These are phyloP conservation scores for Drosophila hamatofila DNA, from an alignment of 2,888 invertebrate genomes.

Conservation along the genomic window DNA sequence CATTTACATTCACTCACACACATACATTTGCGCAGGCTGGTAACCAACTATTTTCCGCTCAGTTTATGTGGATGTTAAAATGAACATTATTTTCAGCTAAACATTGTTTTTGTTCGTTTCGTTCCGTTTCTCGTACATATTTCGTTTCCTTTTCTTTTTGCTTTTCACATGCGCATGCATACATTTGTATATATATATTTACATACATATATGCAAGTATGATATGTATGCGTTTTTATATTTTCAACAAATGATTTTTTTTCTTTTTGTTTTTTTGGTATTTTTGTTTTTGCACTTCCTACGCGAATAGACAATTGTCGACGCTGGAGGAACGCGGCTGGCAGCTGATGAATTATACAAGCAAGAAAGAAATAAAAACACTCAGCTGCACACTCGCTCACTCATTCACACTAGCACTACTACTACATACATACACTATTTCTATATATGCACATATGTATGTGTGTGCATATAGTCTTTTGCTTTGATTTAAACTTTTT, in stretches of 20 bases:
- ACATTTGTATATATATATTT: slow-evolving; percentile 13
- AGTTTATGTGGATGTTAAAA: slow-evolving; percentile 10
- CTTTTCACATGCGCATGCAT: slow-evolving; percentile 53
- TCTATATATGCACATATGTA: slow-evolving; percentile 49
- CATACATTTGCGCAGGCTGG: slow-evolving; percentile 1
- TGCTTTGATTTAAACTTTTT: slow-evolving; percentile 26
- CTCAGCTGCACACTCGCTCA: slow-evolving; percentile 50
- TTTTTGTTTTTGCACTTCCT: slow-evolving; percentile 50
- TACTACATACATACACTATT: slow-evolving; percentile 42
- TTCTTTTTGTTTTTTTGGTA: slow-evolving; percentile 25
- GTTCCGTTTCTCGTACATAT: slow-evolving; percentile 16
- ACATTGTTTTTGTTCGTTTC: slow-evolving; percentile 39
- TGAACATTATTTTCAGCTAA: slow-evolving; percentile 27
- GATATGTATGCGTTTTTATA: slow-evolving; percentile 17
- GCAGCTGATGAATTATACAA: slow-evolving; percentile 55
- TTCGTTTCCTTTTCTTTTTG: slow-evolving; percentile 21
- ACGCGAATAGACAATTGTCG: slow-evolving; percentile 37
- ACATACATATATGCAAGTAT: slow-evolving; percentile 7
- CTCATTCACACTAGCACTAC: slow-evolving; percentile 7
- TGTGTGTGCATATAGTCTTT: slow-evolving; percentile 36
- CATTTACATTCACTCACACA: slow-evolving; percentile 8
- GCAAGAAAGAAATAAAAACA: slow-evolving; percentile 43
- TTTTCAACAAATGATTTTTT: slow-evolving; percentile 35
- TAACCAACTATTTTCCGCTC: slow-evolving; percentile 16
- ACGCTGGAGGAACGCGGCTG: slow-evolving; percentile 38